These are phyloP conservation scores for Prionailurus bengalensis DNA, from an alignment of 2,113 vertebrate species.

Conservation along the genomic window DNA sequence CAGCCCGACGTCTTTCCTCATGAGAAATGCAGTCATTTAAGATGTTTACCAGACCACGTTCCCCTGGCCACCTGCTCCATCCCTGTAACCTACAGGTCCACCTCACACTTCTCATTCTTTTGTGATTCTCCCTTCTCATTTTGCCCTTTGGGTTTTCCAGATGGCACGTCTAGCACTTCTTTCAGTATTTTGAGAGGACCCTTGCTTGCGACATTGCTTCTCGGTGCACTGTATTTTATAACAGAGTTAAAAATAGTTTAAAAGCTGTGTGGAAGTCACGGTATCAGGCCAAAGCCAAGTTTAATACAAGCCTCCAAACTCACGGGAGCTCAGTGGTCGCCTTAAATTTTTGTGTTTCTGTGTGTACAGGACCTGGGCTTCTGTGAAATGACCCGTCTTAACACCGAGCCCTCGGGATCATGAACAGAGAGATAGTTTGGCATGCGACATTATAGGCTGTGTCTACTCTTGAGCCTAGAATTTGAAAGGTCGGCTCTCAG, in stretches of 20 bases:
- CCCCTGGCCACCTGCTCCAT: background rate
- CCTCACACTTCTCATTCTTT: background rate
- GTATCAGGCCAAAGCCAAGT: slow-evolving; percentile 54
- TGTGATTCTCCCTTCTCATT: slow-evolving; percentile 11
- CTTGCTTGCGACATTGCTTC: slow-evolving; percentile 64
- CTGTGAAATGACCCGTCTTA: background rate
- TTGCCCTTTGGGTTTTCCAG: slow-evolving; percentile 78
- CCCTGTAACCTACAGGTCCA: background rate
- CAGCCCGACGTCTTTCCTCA: background rate
- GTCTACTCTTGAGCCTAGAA: too few species aligned
- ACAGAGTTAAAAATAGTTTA: slow-evolving; percentile 74
- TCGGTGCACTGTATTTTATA: slow-evolving; percentile 54
- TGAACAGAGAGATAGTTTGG: fast-evolving
- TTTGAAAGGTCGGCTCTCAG: background rate
- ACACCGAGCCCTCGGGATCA: background rate
- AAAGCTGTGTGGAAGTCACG: slow-evolving; percentile 59
- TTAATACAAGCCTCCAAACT: slow-evolving; percentile 27
- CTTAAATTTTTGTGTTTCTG: background rate
- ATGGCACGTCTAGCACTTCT: slow-evolving; percentile 62
- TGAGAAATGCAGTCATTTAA: background rate
- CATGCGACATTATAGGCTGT: fast-evolving
- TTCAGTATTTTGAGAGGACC: slow-evolving; percentile 64
- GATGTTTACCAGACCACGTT: fast-evolving
- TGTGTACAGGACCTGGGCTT: background rate
- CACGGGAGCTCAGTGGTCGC: background rate